phyloP scores from a whole-genome alignment of 2,888 invertebrate species.

The Latrodectus elegans region DNA sequence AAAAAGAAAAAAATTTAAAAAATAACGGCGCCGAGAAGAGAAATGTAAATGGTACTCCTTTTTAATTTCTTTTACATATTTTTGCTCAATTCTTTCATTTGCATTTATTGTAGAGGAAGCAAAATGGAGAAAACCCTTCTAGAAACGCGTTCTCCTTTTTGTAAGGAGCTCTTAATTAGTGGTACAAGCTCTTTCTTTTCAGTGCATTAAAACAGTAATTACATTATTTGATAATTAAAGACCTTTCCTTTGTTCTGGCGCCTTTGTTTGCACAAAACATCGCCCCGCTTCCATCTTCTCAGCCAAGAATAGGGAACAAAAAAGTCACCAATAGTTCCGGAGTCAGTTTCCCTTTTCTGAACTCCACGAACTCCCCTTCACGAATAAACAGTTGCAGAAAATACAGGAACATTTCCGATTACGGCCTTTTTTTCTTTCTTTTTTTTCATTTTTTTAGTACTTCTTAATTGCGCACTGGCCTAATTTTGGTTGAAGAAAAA shows the following conservation, averaged over 20 bases:
- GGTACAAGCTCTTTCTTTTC: constrained; percentile 50
- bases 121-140: constrained; percentile 1
- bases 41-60: constrained; percentile 43
- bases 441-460: too few relatives aligned
- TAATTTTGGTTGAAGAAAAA: too few relatives aligned
- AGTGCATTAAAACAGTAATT: constrained; percentile 63
- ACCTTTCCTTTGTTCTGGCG: constrained; percentile 26
- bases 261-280: constrained; percentile 43
- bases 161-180: constrained; percentile 50
- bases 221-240: constrained; percentile 63
- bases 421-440: too few relatives aligned
- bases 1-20: constrained; percentile 41
- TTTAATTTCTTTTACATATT: neutral
- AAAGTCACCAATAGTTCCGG: neutral
- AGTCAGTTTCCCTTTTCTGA: neutral
- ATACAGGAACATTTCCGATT: too few relatives aligned
- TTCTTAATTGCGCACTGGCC: too few relatives aligned
- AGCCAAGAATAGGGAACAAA: too few relatives aligned
- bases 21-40: constrained; percentile 46
- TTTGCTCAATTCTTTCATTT: constrained; percentile 5
- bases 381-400: too few relatives aligned
- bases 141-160: constrained; percentile 24
- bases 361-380: neutral
- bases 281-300: too few relatives aligned
- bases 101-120: constrained; percentile 17